These are phyloP conservation scores for Climacteris rufus DNA, from an alignment of 2,113 vertebrate species.

Conservation along the genomic window DNA sequence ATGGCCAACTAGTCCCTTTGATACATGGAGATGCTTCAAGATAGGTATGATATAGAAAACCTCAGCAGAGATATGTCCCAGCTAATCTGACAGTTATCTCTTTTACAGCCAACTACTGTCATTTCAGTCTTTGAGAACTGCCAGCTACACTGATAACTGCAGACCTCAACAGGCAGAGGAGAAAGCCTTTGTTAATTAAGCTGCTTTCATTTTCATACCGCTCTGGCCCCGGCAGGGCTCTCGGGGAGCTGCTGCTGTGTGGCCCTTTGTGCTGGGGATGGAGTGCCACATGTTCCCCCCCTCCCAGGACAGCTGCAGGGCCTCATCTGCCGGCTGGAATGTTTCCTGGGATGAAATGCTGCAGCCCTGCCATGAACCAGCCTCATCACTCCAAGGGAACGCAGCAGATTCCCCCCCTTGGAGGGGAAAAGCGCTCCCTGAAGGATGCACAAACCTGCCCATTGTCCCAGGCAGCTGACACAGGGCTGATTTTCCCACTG, in stretches of 20 bases:
- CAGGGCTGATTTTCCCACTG: not conserved
- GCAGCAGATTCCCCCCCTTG: not conserved
- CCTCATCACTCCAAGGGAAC: not conserved
- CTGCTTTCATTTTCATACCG: not conserved
- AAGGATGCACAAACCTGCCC: slow-evolving; percentile 1
- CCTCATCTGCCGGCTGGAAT: not conserved
- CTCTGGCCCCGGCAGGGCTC: not conserved
- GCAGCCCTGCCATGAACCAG: not conserved
- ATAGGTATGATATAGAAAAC: slow-evolving; percentile 50
- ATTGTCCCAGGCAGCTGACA: not conserved
- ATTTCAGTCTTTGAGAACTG: slow-evolving; percentile 27
- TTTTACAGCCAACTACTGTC: slow-evolving; percentile 41
- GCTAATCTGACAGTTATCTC: slow-evolving; percentile 46
- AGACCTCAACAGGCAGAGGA: not conserved
- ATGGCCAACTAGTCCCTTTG: slow-evolving; percentile 28
- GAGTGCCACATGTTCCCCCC: rapidly evolving
- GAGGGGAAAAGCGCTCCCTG: not conserved
- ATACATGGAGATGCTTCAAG: slow-evolving; percentile 53
- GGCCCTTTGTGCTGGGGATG: not conserved
- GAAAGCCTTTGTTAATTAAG: slow-evolving; percentile 41
- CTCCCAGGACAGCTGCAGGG: not conserved
- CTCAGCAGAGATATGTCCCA: not conserved
- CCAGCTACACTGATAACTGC: not conserved
- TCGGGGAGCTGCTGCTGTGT: not conserved
- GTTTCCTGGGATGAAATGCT: not conserved